Conservation (phyloP, 2,888 invertebrate species). For the Caenorhabditis panamensis region DNA sequence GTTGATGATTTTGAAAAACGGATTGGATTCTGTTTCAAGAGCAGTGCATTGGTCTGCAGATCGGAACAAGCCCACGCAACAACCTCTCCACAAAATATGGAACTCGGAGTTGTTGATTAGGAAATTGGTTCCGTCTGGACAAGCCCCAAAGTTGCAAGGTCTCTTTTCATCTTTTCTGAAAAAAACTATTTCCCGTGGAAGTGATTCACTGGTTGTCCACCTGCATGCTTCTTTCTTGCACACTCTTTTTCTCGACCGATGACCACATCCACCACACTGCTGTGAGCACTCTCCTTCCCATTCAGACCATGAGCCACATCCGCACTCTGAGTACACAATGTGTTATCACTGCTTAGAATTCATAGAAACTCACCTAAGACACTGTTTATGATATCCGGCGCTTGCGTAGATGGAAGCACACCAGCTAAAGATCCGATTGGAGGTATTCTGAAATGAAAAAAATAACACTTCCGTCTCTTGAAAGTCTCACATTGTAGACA, state of each 20-base stretch:
- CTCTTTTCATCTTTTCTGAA: conserved; percentile 76
- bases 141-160: conserved; percentile 78
- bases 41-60: conserved; percentile 71
- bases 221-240: conserved; percentile 71
- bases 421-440: conserved; percentile 41
- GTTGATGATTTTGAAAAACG: conserved; percentile 71
- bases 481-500: conserved; percentile 48
- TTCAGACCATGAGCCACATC: conserved; percentile 77
- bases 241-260: conserved; percentile 67
- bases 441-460: conserved; percentile 52
- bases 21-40: conserved; percentile 72
- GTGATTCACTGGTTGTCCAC: conserved; percentile 16
- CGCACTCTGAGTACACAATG: conserved; percentile 70
- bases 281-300: conserved; percentile 78
- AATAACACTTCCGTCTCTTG: too few relatives aligned
- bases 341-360: too few relatives aligned
- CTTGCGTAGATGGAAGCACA: conserved; percentile 52
- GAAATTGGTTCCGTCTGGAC: conserved; percentile 79
- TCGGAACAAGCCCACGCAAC: conserved; percentile 79
- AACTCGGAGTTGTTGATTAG: conserved; percentile 80
- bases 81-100: conserved; percentile 79
- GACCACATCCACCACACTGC: conserved; percentile 81
- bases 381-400: conserved; percentile 62
- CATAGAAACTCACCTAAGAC: conserved; percentile 50
- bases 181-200: background rate